phyloP scores from a whole-genome alignment of 2,888 invertebrate genomes.

The Frankliniella intonsa region DNA sequence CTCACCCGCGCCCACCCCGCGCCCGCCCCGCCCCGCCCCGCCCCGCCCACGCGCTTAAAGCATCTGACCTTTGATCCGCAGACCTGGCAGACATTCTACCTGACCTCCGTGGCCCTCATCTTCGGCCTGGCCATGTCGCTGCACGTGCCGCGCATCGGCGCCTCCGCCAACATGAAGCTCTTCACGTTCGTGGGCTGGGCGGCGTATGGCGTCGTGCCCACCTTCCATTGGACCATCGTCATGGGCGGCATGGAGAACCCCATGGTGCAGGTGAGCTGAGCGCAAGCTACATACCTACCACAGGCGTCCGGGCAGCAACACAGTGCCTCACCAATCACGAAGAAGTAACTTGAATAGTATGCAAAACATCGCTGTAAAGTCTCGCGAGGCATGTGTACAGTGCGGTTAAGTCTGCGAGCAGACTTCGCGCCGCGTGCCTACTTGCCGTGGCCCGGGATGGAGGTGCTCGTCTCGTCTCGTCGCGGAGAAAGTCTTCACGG shows the following conservation, averaged over 20 bases:
- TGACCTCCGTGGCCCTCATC: constrained; percentile 74
- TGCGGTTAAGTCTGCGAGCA: too few relatives aligned
- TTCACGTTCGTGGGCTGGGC: constrained; percentile 81
- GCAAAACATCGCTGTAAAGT: too few relatives aligned
- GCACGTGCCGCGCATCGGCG: constrained; percentile 68
- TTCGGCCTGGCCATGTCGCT: constrained; percentile 74
- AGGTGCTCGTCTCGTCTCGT: too few relatives aligned
- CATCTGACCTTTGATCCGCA: constrained; percentile 43
- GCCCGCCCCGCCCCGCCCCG: neutral
- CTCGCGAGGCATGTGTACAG: too few relatives aligned
- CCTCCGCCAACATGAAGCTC: constrained; percentile 68
- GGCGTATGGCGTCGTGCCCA: constrained; percentile 83
- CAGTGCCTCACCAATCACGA: too few relatives aligned
- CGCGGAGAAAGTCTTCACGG: constrained; percentile 37
- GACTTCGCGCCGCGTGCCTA: too few relatives aligned
- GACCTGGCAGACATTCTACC: constrained; percentile 75
- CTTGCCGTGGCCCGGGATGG: too few relatives aligned
- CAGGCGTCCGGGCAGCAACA: too few relatives aligned
- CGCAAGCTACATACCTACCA: too few relatives aligned
- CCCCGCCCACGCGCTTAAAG: neutral
- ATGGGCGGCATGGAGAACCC: constrained; percentile 85
- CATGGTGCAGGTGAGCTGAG: constrained; percentile 66
- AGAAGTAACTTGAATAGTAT: too few relatives aligned
- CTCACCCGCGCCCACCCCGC: too few relatives aligned
- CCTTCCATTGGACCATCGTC: constrained; percentile 82